Conservation (phyloP, 2,888 invertebrate species). For the Pterobdella sp. region DNA sequence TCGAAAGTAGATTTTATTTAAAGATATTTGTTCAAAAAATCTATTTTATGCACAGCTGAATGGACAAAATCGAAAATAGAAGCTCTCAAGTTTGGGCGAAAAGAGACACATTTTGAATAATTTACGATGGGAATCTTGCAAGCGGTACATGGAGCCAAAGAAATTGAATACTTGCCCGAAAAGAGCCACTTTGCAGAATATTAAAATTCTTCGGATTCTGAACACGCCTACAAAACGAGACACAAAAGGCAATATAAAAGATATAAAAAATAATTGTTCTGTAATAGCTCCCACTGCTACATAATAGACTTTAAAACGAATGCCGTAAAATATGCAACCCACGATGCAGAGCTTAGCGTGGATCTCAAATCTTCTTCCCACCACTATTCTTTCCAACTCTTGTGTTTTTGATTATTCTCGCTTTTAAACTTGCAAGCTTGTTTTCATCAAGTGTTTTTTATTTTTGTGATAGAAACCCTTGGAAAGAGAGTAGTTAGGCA, state of each 20-base stretch:
- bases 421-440: too few species aligned
- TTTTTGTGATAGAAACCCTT: too few species aligned
- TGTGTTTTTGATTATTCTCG: too few species aligned
- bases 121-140: too few species aligned
- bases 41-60: background rate
- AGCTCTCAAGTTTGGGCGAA: background rate
- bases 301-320: constrained; percentile 8
- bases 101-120: background rate
- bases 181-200: background rate
- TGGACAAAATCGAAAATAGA: background rate
- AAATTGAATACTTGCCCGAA: background rate
- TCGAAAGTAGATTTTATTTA: background rate
- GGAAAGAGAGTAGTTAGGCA: too few species aligned
- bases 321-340: background rate
- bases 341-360: too few species aligned
- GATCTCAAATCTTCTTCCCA: too few species aligned
- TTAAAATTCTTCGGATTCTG: background rate
- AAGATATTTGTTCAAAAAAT: background rate
- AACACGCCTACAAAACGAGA: background rate
- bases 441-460: too few species aligned
- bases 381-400: too few species aligned
- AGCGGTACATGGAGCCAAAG: too few species aligned
- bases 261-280: constrained; percentile 5
- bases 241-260: background rate
- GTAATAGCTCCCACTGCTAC: background rate